Evolutionary conservation across 2,888 invertebrate genomes (phyloP).

Genomic region (Macrostomum cliftonense): DNA sequence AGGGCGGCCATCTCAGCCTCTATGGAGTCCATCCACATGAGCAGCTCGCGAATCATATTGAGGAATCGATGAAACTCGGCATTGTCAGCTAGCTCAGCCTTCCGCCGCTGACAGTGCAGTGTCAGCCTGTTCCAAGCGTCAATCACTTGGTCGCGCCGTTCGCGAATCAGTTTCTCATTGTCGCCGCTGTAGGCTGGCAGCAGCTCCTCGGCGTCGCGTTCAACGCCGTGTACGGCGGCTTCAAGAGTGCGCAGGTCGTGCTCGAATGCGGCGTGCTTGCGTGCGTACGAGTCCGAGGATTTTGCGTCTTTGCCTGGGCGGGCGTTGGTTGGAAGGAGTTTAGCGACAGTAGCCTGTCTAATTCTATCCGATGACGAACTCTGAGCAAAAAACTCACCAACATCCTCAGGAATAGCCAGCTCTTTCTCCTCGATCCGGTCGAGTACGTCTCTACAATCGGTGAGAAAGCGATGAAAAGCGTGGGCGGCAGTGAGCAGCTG

Average conservation of each 20-base stretch:
- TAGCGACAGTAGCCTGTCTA: no score
- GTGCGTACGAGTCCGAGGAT: slow-evolving; percentile 75
- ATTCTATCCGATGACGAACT: no score
- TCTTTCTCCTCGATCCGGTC: slow-evolving; percentile 10
- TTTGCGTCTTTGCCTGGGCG: slow-evolving; percentile 78
- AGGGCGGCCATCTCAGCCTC: slow-evolving; percentile 92
- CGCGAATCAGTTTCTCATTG: slow-evolving; percentile 83
- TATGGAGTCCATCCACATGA: slow-evolving; percentile 99
- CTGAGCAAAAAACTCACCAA: not conserved
- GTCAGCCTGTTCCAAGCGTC: slow-evolving; percentile 86
- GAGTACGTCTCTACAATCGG: slow-evolving; percentile 55
- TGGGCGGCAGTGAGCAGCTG: slow-evolving; percentile 55
- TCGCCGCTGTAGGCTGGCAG: slow-evolving; percentile 91
- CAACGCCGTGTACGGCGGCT: slow-evolving; percentile 22
- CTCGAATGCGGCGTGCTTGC: slow-evolving; percentile 90
- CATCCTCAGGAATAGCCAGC: slow-evolving; percentile 9
- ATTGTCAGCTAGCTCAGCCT: slow-evolving; percentile 70
- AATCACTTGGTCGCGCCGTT: slow-evolving; percentile 77
- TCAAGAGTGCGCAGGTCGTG: slow-evolving; percentile 80
- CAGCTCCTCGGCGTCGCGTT: slow-evolving; percentile 57
- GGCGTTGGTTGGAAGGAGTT: no score
- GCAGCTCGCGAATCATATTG: slow-evolving; percentile 81
- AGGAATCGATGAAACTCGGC: slow-evolving; percentile 85
- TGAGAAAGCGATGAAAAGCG: slow-evolving; percentile 97
- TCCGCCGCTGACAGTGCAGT: slow-evolving; percentile 30